Evolutionary conservation across 1,140 invertebrate species (phyloP), one percentile per base, ranked within the genome.

Genomic region (Bombus sylvicola): DNA sequence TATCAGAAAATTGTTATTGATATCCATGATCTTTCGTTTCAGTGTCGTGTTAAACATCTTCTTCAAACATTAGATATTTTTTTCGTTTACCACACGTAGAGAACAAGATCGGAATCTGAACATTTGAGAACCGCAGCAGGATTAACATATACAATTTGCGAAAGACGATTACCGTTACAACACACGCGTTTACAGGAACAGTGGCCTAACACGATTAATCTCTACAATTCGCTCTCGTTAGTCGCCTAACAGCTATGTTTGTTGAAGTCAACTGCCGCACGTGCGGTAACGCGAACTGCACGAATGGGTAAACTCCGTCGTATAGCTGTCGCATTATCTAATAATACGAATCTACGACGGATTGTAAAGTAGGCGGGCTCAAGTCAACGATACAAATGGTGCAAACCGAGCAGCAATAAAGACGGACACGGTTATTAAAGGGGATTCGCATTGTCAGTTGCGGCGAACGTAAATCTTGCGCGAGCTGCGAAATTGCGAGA

Each of bases 361-460:
- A 88, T 88, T 84, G 88, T 84, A 75, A 90, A 87, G 88, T 90
- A 85, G 68, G 41, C 77, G 78, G 85, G 47, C 34, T 59, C 77
- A 78, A 84, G 87, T 89, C 85, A 85, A 15, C 69, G 88, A 74
- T 87, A 87, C 85, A 84, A 90, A 87, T 82, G 74, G 69, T 73
- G 69, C 85, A 87, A 89, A 81, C 86, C 71, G 53, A 22, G 53
- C 47, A 59, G 83, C 79, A 66, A 80, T 90, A 88, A 90, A 85
- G 85, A 90, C 83, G 76, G 31, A 37, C 72, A 25, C 69, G 89
- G 83, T 90, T 90, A 90, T 90, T 90, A 90, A 90, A 86, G 86
- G 78, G 88, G 86, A 90, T 90, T 79, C 71, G 59, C 82, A 86
- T 90, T 90, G 89, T 90, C 82, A 89, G 89, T 88, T 90, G 86